A percentile compares a stretch with the other conserved stretches of the same genome.
phyloP scores from a whole-genome alignment of 2,113 vertebrate genomes.

The Chaetops frenatus region DNA sequence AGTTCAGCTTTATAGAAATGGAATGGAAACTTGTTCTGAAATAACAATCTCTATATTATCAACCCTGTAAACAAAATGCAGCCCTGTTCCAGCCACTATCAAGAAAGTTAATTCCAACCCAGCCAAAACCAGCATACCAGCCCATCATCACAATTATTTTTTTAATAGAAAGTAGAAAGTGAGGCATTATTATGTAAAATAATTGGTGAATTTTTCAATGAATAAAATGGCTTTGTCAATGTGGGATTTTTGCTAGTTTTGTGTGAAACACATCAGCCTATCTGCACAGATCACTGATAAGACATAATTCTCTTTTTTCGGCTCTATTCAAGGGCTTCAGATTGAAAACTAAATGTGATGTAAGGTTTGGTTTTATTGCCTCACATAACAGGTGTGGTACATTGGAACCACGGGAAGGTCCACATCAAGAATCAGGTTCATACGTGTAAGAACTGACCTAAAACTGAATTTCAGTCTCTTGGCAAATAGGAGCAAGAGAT shows the following conservation, averaged over 20 bases:
- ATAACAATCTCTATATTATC: background rate
- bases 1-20: background rate
- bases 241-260: fast-evolving
- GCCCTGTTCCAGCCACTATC: background rate
- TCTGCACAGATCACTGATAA: background rate
- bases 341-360: background rate
- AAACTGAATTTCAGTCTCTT: background rate
- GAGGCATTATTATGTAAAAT: background rate
- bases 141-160: background rate
- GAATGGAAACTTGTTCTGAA: background rate
- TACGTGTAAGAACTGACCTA: background rate
- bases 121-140: background rate
- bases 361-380: background rate
- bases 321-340: background rate
- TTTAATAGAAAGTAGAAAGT: background rate
- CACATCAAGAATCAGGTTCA: background rate
- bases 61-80: background rate
- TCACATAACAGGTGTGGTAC: background rate
- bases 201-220: background rate
- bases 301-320: background rate
- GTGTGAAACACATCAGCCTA: background rate
- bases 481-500: background rate
- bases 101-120: background rate
- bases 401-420: background rate
- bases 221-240: background rate